Evolutionary conservation across 2,888 invertebrate genomes (phyloP).

Genomic region (Autographa gamma): DNA sequence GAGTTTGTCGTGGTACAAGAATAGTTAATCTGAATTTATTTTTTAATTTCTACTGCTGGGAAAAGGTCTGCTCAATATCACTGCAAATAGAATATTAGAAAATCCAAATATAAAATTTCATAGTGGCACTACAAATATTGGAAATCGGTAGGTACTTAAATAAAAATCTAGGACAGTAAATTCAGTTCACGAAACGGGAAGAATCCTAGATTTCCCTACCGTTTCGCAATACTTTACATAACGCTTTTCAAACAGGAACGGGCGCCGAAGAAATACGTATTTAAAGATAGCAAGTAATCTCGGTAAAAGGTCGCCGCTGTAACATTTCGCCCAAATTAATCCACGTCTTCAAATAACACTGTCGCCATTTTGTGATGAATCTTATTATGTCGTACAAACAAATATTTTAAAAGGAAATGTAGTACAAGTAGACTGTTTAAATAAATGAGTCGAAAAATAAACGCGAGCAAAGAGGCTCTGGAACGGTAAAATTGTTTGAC

Average conservation of each 20-base stretch:
- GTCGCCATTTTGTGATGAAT: conserved; percentile 1
- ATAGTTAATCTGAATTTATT: background rate
- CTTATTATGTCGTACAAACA: background rate
- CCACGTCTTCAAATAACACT: conserved; percentile 1
- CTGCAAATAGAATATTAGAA: background rate
- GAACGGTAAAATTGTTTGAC: conserved; percentile 50
- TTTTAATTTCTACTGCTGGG: too few relatives aligned
- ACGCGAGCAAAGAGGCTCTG: conserved; percentile 8
- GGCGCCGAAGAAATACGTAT: background rate
- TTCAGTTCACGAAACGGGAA: background rate
- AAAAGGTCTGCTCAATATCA: background rate
- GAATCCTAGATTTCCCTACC: background rate
- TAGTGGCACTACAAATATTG: background rate
- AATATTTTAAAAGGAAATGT: background rate
- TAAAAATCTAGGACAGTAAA: conserved; percentile 6
- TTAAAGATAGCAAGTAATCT: conserved; percentile 2
- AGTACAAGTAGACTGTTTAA: conserved; percentile 9
- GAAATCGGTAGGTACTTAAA: background rate
- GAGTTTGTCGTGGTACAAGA: background rate
- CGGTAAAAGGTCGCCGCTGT: background rate
- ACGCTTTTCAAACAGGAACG: background rate
- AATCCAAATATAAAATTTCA: background rate
- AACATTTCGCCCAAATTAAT: conserved; percentile 2
- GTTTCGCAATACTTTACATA: conserved; percentile 3
- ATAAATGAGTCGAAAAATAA: conserved; percentile 8